phyloP scores from a whole-genome alignment of 1,140 invertebrate genomes.

The Amyelois transitella region DNA sequence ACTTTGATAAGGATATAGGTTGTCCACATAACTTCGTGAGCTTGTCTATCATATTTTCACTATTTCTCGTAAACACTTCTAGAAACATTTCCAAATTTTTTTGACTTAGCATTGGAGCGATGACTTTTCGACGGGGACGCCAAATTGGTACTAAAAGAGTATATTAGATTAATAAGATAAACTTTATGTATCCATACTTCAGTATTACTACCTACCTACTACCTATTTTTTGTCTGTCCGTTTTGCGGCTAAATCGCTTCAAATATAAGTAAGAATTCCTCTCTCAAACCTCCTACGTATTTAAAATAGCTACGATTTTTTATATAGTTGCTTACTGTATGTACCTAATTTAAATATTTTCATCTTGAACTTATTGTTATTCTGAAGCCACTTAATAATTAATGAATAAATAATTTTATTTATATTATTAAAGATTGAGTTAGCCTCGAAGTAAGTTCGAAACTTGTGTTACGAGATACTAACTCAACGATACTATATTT shows the following conservation, averaged over 20 bases:
- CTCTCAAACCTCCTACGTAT: neutral
- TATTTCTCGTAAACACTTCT: conserved; percentile 12
- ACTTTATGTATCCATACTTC: no score
- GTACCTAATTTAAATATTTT: neutral
- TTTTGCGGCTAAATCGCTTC: neutral
- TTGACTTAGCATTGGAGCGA: conserved; percentile 13
- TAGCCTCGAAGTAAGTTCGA: no score
- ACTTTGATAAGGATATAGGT: conserved; percentile 15
- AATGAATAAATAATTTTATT: neutral
- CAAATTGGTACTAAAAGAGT: conserved; percentile 19
- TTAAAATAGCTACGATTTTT: neutral
- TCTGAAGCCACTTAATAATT: neutral
- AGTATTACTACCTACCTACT: no score
- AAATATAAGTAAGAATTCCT: neutral
- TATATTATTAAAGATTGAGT: no score
- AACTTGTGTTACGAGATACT: no score
- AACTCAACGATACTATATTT: no score
- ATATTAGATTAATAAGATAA: no score
- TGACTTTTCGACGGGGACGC: conserved; percentile 22
- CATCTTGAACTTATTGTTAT: neutral
- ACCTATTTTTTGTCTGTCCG: neutral
- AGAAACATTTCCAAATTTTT: conserved; percentile 14
- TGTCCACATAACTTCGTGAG: conserved; percentile 1
- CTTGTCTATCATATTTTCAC: conserved; percentile 7
- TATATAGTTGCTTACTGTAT: neutral